phyloP scores from a whole-genome alignment of 1,140 invertebrate genomes.

The Ceratina australensis region DNA sequence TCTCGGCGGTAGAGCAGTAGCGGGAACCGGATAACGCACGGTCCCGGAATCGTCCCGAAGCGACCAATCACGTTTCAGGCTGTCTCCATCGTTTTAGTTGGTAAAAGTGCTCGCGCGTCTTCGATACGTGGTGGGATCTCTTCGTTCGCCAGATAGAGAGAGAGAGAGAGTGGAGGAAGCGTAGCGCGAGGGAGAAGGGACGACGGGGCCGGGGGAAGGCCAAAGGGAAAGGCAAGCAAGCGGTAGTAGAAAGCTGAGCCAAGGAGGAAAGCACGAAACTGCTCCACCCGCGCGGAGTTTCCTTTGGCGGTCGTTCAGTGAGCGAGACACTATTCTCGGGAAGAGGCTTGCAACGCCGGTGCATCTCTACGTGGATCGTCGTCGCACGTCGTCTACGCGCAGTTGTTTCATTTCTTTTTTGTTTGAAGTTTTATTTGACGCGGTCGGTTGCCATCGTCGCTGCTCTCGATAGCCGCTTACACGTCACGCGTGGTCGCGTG shows the following conservation, averaged over 20 bases:
- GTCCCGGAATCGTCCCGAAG: conserved; percentile 52
- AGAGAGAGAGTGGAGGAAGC: conserved; percentile 7
- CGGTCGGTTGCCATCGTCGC: neutral
- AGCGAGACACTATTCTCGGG: neutral
- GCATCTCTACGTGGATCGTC: neutral
- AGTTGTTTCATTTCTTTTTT: neutral
- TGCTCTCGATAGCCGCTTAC: neutral
- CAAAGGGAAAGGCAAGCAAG: conserved; percentile 29
- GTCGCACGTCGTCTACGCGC: no score
- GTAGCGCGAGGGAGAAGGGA: conserved; percentile 22
- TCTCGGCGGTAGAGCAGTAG: conserved; percentile 19
- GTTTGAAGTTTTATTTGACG: neutral
- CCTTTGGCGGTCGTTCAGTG: conserved; percentile 40
- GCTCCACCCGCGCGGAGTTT: conserved; percentile 59
- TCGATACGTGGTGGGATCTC: conserved; percentile 59
- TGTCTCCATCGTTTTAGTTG: conserved; percentile 57
- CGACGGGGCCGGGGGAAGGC: conserved; percentile 9
- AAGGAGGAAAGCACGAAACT: conserved; percentile 50
- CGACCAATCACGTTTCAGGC: conserved; percentile 57
- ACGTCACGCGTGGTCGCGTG: conserved; percentile 11
- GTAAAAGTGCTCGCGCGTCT: conserved; percentile 59
- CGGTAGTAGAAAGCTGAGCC: conserved; percentile 38
- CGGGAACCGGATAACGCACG: conserved; percentile 51
- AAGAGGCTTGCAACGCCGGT: neutral
- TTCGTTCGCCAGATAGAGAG: conserved; percentile 25